Percentiles rank a stretch among this genome's conserved stretches.
These are phyloP conservation scores for Leptobrachium leishanense DNA, from an alignment of 2,113 vertebrate species.

Conservation along the genomic window DNA sequence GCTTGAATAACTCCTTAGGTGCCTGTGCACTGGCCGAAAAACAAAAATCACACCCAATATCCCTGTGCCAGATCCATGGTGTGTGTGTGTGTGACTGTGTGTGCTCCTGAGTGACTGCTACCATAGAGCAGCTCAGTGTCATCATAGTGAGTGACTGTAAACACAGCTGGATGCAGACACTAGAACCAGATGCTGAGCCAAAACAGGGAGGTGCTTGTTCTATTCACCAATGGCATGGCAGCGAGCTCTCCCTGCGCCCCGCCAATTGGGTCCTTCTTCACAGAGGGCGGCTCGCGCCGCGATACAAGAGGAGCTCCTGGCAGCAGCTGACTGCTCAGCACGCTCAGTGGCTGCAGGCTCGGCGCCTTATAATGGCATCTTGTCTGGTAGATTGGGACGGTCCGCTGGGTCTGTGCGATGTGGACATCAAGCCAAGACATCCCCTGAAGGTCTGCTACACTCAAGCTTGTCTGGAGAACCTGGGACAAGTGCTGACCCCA, in stretches of 20 bases:
- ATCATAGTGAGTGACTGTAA: too few species aligned
- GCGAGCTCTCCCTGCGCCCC: background rate
- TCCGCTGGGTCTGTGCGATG: conserved; percentile 77
- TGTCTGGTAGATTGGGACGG: conserved; percentile 79
- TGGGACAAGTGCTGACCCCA: conserved; percentile 90
- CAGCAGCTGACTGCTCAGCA: background rate
- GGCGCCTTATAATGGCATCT: conserved; percentile 66
- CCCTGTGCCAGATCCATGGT: too few species aligned
- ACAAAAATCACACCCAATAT: too few species aligned
- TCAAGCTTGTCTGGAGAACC: conserved; percentile 75
- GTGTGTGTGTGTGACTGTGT: too few species aligned
- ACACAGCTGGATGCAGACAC: background rate
- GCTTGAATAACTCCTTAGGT: too few species aligned
- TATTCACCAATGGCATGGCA: background rate
- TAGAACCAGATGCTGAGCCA: background rate
- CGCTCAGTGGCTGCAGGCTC: background rate
- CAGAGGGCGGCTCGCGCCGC: background rate
- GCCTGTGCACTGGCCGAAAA: too few species aligned
- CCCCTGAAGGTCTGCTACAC: conserved; percentile 74
- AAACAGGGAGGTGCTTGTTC: background rate
- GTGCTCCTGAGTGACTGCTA: too few species aligned
- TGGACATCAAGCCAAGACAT: conserved; percentile 77
- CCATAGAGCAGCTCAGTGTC: background rate
- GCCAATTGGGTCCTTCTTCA: background rate
- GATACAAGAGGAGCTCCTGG: background rate